These are phyloP conservation scores for Leucozona laternaria DNA, from an alignment of 2,888 invertebrate species.

Conservation along the genomic window DNA sequence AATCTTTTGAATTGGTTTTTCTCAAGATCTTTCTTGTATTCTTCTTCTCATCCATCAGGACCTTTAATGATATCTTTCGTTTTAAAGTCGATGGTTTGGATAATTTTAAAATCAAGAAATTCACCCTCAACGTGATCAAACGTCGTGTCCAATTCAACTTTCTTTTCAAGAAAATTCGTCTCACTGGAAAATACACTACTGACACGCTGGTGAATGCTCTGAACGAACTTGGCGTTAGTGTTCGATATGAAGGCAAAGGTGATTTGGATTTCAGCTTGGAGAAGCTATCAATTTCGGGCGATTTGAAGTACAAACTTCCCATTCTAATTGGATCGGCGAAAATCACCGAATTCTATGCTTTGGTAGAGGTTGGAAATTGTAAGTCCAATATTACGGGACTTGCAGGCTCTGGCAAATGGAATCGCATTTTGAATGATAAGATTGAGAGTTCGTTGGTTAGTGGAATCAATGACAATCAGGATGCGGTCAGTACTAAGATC, in stretches of 20 bases:
- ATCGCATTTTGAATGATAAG: slow-evolving; percentile 79
- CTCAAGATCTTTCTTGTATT: background rate
- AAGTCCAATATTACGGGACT: slow-evolving; percentile 79
- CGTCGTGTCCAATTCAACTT: slow-evolving; percentile 79
- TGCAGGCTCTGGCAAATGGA: slow-evolving; percentile 78
- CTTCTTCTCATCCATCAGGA: slow-evolving; percentile 69
- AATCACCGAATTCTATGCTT: slow-evolving; percentile 78
- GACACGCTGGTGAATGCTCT: slow-evolving; percentile 79
- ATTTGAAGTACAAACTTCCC: slow-evolving; percentile 79
- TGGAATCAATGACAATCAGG: slow-evolving; percentile 80
- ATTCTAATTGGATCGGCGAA: slow-evolving; percentile 79
- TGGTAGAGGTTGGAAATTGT: slow-evolving; percentile 78
- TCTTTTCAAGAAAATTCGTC: slow-evolving; percentile 78
- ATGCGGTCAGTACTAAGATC: slow-evolving; percentile 77
- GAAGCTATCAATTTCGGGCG: slow-evolving; percentile 79
- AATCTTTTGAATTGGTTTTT: background rate
- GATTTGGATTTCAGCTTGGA: slow-evolving; percentile 79
- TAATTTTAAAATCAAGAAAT: slow-evolving; percentile 79
- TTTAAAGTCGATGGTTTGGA: slow-evolving; percentile 80
- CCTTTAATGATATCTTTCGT: slow-evolving; percentile 78
- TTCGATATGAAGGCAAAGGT: slow-evolving; percentile 80
- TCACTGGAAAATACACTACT: slow-evolving; percentile 79
- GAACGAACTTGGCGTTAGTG: slow-evolving; percentile 79
- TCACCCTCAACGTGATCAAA: slow-evolving; percentile 79
- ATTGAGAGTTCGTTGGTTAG: slow-evolving; percentile 79